Base-by-base conservation (phyloP, 2,113 vertebrate genomes). In the Calcarius ornatus region DNA sequence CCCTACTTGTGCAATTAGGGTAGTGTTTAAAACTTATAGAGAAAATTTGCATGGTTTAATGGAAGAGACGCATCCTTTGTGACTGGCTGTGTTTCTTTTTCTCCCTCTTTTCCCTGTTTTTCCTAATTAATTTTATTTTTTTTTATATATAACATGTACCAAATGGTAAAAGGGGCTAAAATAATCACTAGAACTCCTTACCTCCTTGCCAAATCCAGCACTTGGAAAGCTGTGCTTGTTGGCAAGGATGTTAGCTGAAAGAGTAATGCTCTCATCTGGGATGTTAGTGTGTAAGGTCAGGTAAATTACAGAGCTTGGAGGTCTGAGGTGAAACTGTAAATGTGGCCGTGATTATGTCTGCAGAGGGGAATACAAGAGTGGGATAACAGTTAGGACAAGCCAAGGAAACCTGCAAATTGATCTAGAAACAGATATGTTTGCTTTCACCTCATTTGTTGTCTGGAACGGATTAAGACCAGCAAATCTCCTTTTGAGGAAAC, bases 31-130 rank as follows among this genome's bases (percentile, higher is more conserved):
- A 78, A 42, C 25, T 77, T 59, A 20, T 0, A 28, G 28, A 66
- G n/a, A 70, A 89, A 70, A 24, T 57, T 23, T n/a, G 1, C 20
- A n/a, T 21, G 23, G 22, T 15, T 85, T 54, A 66, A n/a, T n/a
- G 42, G 31, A 73, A 40, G 83, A 40, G 5, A 28, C 5, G 11
- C 19, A 43, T n/a, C 9, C 4, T 81, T 57, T 82, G 10, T 65
- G 57, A 75, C 16, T 15, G 25, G 5, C 21, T 42, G 10, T 43
- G 3, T 19, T 47, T 22, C 11, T 33, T 14, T 6, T 3, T 0
- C 0, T 1, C 1, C 2, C 0, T 5, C 5, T 12, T 22, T 17
- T 15, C 8, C 2, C 6, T 15, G 10, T 1, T 15, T 57, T 5
- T 13, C 12, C 4, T 5, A 19, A 4, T 28, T 11, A 8, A 15